Evolutionary conservation across 2,888 invertebrate species (phyloP).

Genomic region (Agapostemon virescens): DNA sequence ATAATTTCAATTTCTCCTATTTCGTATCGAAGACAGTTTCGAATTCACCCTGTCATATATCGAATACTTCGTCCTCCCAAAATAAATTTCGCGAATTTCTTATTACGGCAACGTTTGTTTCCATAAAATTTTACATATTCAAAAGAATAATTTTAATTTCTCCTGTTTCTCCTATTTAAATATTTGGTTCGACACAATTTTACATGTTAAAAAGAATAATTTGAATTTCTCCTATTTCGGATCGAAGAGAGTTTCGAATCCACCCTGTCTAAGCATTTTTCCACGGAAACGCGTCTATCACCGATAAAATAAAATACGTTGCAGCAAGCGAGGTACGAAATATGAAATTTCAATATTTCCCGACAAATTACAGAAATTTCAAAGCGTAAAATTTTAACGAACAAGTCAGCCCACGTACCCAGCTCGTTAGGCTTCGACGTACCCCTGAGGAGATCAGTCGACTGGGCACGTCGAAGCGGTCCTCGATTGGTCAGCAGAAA

Average conservation of each 20-base stretch:
- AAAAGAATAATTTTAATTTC: neutral
- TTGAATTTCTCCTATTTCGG: neutral
- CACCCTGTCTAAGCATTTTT: too few relatives aligned
- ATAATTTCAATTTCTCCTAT: neutral
- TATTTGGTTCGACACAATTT: too few relatives aligned
- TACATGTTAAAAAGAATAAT: neutral
- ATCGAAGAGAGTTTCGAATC: neutral
- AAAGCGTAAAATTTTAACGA: constrained; percentile 51
- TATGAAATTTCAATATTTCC: constrained; percentile 3
- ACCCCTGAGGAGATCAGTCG: constrained; percentile 40
- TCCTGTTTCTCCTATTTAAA: too few relatives aligned
- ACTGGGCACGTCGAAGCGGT: constrained; percentile 53
- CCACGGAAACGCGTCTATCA: neutral
- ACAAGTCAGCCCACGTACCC: constrained; percentile 13
- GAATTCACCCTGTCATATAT: neutral
- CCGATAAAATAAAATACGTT: neutral
- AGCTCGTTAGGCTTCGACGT: constrained; percentile 42
- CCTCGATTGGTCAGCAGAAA: constrained; percentile 78
- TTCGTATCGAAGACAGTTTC: neutral
- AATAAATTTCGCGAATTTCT: neutral
- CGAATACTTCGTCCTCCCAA: neutral
- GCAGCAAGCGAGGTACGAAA: neutral
- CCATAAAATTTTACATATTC: neutral
- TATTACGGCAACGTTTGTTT: neutral
- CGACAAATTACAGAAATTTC: constrained; percentile 30